Conservation (phyloP, 1,140 invertebrate genomes). For the Penaeus japonicus region DNA sequence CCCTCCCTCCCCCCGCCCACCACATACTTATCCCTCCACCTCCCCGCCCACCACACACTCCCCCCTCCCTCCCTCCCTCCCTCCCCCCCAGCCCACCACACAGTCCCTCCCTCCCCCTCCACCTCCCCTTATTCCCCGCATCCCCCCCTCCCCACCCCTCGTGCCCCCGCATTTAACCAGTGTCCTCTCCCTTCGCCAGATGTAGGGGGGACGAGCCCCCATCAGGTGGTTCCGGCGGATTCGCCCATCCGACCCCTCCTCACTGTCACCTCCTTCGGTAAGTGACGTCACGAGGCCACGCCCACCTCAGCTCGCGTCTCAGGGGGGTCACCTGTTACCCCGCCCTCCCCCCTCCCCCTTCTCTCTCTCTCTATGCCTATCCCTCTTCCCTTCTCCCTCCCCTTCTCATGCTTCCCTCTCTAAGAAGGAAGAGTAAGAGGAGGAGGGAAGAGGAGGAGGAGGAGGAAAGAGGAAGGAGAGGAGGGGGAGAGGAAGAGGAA, state of each 20-base stretch:
- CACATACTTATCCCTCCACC: too few relatives aligned
- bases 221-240: slow-evolving; percentile 50
- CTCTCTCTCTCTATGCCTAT: neutral
- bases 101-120: too few relatives aligned
- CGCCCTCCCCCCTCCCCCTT: neutral
- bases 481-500: too few relatives aligned
- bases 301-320: neutral
- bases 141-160: too few relatives aligned
- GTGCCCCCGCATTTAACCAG: neutral
- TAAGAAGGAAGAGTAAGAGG: too few relatives aligned
- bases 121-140: too few relatives aligned
- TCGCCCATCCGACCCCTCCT: slow-evolving; percentile 52
- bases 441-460: too few relatives aligned
- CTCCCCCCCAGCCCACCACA: too few relatives aligned
- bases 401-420: neutral
- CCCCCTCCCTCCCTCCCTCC: too few relatives aligned
- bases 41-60: too few relatives aligned
- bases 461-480: too few relatives aligned
- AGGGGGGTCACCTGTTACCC: neutral
- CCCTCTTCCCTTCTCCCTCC: neutral
- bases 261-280: slow-evolving; percentile 55
- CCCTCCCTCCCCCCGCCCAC: too few relatives aligned
- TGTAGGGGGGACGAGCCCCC: slow-evolving; percentile 47
- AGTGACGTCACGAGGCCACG: neutral
- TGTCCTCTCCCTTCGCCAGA: slow-evolving; percentile 34